Evolutionary conservation across 2,888 invertebrate species (phyloP).

Genomic region (Notocelia uddmanniana): DNA sequence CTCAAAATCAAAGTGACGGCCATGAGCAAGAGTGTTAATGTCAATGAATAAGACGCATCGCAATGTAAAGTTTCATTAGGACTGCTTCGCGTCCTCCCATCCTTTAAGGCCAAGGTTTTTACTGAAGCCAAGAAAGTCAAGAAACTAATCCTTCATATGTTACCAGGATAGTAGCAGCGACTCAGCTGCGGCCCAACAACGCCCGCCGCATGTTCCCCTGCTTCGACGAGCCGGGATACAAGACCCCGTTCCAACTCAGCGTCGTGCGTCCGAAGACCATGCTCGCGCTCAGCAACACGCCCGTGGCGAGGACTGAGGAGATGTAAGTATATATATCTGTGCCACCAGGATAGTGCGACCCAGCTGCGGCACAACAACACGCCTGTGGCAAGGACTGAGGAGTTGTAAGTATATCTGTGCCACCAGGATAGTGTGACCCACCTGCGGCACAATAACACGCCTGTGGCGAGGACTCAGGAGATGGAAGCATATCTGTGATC

Average conservation of each 20-base stretch:
- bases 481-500: no score
- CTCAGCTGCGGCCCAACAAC: conserved; percentile 89
- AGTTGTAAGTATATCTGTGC: conserved; percentile 83
- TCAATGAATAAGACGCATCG: neutral
- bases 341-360: no score
- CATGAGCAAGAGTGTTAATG: no score
- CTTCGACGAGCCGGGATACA: conserved; percentile 92
- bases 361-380: conserved; percentile 89
- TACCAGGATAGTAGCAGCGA: conserved; percentile 87
- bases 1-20: no score
- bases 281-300: conserved; percentile 88
- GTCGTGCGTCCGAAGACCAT: conserved; percentile 86
- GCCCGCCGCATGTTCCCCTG: conserved; percentile 93
- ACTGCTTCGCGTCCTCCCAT: neutral
- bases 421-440: no score
- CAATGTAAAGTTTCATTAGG: neutral
- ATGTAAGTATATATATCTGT: conserved; percentile 81
- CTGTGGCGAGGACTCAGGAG: conserved; percentile 83
- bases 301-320: conserved; percentile 83
- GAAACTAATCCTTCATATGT: neutral
- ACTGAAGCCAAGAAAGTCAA: neutral
- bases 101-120: neutral
- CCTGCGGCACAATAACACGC: conserved; percentile 89
- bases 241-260: conserved; percentile 89
- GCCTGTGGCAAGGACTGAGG: conserved; percentile 83